Evolutionary conservation across 2,797 vertebrate genomes (phyloP).

Genomic region (Squalus acanthias): DNA sequence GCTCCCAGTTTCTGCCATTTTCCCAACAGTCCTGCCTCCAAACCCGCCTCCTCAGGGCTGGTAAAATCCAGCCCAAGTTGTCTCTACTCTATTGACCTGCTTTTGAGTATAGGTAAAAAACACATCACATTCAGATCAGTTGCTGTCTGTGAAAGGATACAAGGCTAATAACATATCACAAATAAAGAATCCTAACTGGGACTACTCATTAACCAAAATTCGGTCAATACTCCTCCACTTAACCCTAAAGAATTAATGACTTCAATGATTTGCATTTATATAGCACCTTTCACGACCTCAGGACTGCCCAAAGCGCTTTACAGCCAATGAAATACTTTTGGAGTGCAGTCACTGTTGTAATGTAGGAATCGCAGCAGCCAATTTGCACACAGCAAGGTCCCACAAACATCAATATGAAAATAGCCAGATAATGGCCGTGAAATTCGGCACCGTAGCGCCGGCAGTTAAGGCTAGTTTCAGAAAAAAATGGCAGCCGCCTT

Average conservation of each 20-base stretch:
- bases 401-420: too few species aligned
- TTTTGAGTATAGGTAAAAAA: background rate
- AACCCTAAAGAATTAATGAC: background rate
- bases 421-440: too few species aligned
- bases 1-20: too few species aligned
- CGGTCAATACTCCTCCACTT: background rate
- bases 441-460: too few species aligned
- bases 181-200: background rate
- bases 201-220: background rate
- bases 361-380: background rate
- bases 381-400: too few species aligned
- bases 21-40: too few species aligned
- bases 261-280: background rate
- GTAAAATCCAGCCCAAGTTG: too few species aligned
- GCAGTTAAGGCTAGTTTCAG: too few species aligned
- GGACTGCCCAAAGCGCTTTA: too few species aligned
- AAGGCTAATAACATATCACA: background rate
- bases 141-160: background rate
- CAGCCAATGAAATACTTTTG: too few species aligned
- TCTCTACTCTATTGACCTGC: background rate
- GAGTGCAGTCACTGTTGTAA: background rate
- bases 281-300: background rate
- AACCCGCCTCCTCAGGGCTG: too few species aligned
- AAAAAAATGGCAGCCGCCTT: too few species aligned
- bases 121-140: background rate